These are phyloP conservation scores for Corythucha ciliata DNA, from an alignment of 2,888 invertebrate genomes.

Conservation along the genomic window DNA sequence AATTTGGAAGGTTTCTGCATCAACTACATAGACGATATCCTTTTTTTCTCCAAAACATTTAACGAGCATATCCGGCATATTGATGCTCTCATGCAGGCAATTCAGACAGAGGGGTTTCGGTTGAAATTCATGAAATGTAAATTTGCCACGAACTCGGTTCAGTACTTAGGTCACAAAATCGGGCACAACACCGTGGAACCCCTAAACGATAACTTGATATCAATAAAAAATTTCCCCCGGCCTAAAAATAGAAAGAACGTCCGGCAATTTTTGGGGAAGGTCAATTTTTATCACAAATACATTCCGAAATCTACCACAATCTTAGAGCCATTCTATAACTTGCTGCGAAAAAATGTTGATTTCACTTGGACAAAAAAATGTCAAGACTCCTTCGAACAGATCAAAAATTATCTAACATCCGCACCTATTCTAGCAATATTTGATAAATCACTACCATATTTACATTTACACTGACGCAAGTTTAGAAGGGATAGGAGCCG, in stretches of 20 bases:
- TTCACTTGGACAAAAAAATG: slow-evolving; percentile 34
- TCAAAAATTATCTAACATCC: slow-evolving; percentile 33
- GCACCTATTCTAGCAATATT: slow-evolving; percentile 35
- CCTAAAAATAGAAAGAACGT: slow-evolving; percentile 4
- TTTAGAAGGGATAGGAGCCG: slow-evolving; percentile 32
- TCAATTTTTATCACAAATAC: slow-evolving; percentile 2
- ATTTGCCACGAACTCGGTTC: slow-evolving; percentile 29
- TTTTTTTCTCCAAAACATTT: slow-evolving; percentile 28
- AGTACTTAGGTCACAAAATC: slow-evolving; percentile 24
- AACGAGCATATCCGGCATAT: slow-evolving; percentile 31
- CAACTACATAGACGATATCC: slow-evolving; percentile 8
- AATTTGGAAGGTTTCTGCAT: slow-evolving; percentile 24
- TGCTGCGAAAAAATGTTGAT: slow-evolving; percentile 24
- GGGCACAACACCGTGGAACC: slow-evolving; percentile 30
- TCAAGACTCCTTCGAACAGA: slow-evolving; percentile 16
- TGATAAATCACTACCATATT: slow-evolving; percentile 32
- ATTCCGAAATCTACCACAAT: background rate
- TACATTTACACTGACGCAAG: slow-evolving; percentile 36
- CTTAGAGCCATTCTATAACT: background rate
- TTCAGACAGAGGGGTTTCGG: slow-evolving; percentile 32
- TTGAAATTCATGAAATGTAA: slow-evolving; percentile 33
- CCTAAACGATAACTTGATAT: slow-evolving; percentile 29
- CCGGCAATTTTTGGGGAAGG: background rate
- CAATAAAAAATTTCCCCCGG: background rate
- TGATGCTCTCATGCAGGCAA: slow-evolving; percentile 29